Evolutionary conservation across 1,140 invertebrate genomes (phyloP).

Genomic region (Drosophila santomea): DNA sequence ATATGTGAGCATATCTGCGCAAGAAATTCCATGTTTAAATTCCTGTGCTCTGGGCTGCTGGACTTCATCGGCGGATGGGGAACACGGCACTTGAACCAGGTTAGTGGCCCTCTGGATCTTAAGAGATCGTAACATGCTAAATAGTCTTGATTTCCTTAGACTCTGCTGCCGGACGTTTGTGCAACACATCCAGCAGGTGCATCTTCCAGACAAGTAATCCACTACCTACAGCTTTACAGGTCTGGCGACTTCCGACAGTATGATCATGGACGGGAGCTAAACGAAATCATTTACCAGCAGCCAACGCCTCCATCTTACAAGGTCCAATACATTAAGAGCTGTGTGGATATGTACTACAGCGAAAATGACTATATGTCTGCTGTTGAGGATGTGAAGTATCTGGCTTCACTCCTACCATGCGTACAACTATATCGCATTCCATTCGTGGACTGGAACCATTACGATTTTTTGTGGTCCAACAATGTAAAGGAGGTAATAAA

Average conservation of each 20-base stretch:
- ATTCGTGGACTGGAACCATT: slow-evolving; percentile 86
- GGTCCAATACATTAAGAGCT: slow-evolving; percentile 87
- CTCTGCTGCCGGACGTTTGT: slow-evolving; percentile 71
- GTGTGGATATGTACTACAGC: slow-evolving; percentile 88
- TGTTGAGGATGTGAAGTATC: slow-evolving; percentile 85
- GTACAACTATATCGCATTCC: slow-evolving; percentile 83
- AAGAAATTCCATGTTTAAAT: slow-evolving; percentile 64
- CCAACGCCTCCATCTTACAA: slow-evolving; percentile 86
- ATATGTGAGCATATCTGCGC: slow-evolving; percentile 75
- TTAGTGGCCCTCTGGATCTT: slow-evolving; percentile 22
- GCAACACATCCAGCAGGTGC: slow-evolving; percentile 84
- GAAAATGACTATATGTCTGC: slow-evolving; percentile 87
- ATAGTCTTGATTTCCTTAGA: slow-evolving; percentile 29
- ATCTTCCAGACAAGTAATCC: slow-evolving; percentile 85
- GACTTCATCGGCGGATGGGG: slow-evolving; percentile 81
- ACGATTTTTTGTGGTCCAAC: slow-evolving; percentile 87
- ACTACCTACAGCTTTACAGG: slow-evolving; percentile 85
- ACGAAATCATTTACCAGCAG: slow-evolving; percentile 85
- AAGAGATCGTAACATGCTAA: background rate
- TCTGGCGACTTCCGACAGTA: slow-evolving; percentile 84
- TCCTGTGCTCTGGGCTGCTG: slow-evolving; percentile 67
- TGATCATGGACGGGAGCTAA: slow-evolving; percentile 84
- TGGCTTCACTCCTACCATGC: slow-evolving; percentile 85
- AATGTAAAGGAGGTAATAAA: slow-evolving; percentile 85
- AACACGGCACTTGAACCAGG: slow-evolving; percentile 74